A percentile compares a stretch with the other conserved stretches of the same genome.
Evolutionary conservation across 2,797 vertebrate genomes (phyloP).

Genomic region (Danio choprae): DNA sequence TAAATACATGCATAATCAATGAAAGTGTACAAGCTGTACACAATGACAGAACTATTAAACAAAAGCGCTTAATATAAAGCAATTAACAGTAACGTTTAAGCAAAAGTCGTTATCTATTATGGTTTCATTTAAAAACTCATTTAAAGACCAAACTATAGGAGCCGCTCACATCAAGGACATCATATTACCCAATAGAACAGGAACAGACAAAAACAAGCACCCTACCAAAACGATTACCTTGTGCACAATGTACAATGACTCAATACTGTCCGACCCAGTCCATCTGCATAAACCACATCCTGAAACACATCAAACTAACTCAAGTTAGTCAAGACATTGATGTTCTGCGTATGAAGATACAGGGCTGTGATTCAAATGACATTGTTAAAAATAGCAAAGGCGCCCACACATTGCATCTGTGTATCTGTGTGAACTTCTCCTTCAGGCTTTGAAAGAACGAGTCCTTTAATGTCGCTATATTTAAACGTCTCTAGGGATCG

Average conservation of each 20-base stretch:
- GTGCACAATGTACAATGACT: not conserved
- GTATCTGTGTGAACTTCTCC: conserved; percentile 34
- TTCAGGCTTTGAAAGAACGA: conserved; percentile 47
- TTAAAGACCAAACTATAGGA: not conserved
- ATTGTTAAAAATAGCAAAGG: conserved; percentile 50
- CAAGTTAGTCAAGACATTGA: conserved; percentile 41
- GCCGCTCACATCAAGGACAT: not conserved
- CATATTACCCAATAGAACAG: not conserved
- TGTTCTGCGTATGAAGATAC: conserved; percentile 60
- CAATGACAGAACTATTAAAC: not conserved
- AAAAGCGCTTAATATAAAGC: not conserved
- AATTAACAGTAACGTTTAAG: too few species aligned
- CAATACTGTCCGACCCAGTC: not conserved
- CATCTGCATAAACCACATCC: not conserved
- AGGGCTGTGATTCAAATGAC: conserved; percentile 42
- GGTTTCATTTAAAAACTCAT: not conserved
- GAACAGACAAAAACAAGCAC: not conserved
- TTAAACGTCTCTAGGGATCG: conserved; percentile 43
- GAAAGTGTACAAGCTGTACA: not conserved
- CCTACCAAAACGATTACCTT: not conserved
- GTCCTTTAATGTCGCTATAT: conserved; percentile 49
- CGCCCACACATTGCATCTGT: conserved; percentile 36
- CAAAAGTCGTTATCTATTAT: too few species aligned
- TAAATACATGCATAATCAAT: not conserved
- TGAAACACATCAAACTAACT: conserved; percentile 10